Evolutionary conservation across 1,140 invertebrate genomes (phyloP).

Genomic region (Aphidius gifuensis): DNA sequence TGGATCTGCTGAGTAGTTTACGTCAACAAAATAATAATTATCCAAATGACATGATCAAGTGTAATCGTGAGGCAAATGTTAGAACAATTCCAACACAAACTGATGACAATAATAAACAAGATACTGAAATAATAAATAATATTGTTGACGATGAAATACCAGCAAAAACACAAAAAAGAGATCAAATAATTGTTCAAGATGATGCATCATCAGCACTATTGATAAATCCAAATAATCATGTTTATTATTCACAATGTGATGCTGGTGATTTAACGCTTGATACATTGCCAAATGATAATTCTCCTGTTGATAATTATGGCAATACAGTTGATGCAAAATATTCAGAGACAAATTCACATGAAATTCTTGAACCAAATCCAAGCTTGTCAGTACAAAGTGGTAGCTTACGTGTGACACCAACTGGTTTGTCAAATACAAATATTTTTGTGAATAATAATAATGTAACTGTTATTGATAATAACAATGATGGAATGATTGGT

Average conservation of each 20-base stretch:
- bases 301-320: no score
- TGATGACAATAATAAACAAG: conserved; percentile 14
- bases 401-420: conserved; percentile 31
- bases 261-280: no score
- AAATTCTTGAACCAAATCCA: not conserved
- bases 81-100: conserved; percentile 35
- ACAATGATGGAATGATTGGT: conserved; percentile 32
- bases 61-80: conserved; percentile 26
- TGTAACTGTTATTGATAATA: conserved; percentile 36
- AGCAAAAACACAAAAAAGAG: conserved; percentile 24
- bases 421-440: conserved; percentile 36
- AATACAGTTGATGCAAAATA: conserved; percentile 7
- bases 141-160: conserved; percentile 19
- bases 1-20: conserved; percentile 37
- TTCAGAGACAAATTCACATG: no score
- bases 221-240: conserved; percentile 36
- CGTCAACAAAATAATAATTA: conserved; percentile 29
- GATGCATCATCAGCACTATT: conserved; percentile 46
- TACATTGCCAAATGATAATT: no score
- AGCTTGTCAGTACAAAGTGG: conserved; percentile 11
- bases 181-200: conserved; percentile 29
- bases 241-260: no score
- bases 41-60: conserved; percentile 28
- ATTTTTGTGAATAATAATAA: conserved; percentile 29
- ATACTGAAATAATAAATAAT: no score